phyloP scores from a whole-genome alignment of 1,140 invertebrate species.

The Phocides pigmalion region DNA sequence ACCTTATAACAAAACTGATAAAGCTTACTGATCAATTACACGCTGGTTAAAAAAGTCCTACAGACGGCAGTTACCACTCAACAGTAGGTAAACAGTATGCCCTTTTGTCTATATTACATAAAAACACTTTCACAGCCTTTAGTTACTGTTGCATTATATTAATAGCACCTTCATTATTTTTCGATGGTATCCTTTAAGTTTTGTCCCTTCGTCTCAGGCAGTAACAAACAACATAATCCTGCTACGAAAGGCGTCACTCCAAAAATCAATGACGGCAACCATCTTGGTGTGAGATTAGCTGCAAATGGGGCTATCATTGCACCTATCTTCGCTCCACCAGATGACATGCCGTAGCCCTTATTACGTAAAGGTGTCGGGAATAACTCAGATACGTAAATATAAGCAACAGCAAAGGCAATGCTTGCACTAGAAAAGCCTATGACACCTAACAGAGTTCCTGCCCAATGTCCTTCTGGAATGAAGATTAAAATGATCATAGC shows the following conservation, averaged over 20 bases:
- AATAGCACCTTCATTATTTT: not conserved
- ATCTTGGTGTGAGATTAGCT: slow-evolving; percentile 47
- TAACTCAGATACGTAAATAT: slow-evolving; percentile 47
- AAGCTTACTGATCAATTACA: too few relatives aligned
- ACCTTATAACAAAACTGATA: too few relatives aligned
- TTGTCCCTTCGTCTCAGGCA: slow-evolving; percentile 59
- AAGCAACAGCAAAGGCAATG: slow-evolving; percentile 40
- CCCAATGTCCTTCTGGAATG: slow-evolving; percentile 24
- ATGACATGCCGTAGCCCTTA: slow-evolving; percentile 48
- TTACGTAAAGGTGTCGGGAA: slow-evolving; percentile 56
- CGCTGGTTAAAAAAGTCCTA: too few relatives aligned
- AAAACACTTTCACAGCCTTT: too few relatives aligned
- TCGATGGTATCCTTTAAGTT: slow-evolving; percentile 53
- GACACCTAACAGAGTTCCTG: slow-evolving; percentile 36
- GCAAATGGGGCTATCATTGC: slow-evolving; percentile 56
- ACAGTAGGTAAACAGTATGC: too few relatives aligned
- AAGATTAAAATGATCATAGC: slow-evolving; percentile 49
- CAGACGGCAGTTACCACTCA: too few relatives aligned
- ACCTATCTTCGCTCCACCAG: slow-evolving; percentile 47
- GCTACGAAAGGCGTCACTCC: slow-evolving; percentile 43
- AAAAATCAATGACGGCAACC: slow-evolving; percentile 54
- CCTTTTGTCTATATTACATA: too few relatives aligned
- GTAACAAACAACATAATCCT: slow-evolving; percentile 39
- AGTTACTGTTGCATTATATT: too few relatives aligned
- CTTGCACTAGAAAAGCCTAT: slow-evolving; percentile 38